These are phyloP conservation scores for Microchirus variegatus DNA, from an alignment of 2,797 vertebrate genomes.

Conservation along the genomic window DNA sequence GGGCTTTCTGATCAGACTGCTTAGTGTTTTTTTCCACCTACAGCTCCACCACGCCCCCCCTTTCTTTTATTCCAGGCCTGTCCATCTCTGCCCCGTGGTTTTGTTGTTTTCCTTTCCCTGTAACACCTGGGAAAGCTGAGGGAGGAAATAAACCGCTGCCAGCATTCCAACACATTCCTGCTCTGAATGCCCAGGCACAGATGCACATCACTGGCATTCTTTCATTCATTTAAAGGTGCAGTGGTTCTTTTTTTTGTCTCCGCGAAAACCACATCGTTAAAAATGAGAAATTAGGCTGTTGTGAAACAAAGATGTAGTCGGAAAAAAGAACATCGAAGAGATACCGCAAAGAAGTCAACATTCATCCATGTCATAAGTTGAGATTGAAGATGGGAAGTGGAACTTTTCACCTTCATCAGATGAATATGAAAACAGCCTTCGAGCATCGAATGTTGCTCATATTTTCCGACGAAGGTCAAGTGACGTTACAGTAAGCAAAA, in stretches of 20 bases:
- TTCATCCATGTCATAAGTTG: not conserved
- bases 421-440: conserved; percentile 1
- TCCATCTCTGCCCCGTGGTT: conserved; percentile 45
- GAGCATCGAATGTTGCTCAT: not conserved
- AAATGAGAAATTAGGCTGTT: too few species aligned
- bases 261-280: conserved; percentile 1
- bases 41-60: conserved; percentile 26
- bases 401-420: conserved; percentile 1
- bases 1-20: conserved; percentile 58
- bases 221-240: conserved; percentile 66
- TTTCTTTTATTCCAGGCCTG: conserved; percentile 30
- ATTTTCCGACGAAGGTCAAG: conserved; percentile 3
- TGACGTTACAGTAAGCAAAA: not conserved
- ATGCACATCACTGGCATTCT: conserved; percentile 69
- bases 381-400: not conserved
- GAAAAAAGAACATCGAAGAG: too few species aligned
- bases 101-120: conserved; percentile 61
- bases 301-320: too few species aligned
- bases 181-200: conserved; percentile 66
- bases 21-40: conserved; percentile 50
- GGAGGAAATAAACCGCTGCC: conserved; percentile 62
- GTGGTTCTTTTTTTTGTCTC: conserved; percentile 53
- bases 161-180: conserved; percentile 74
- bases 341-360: not conserved
- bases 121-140: conserved; percentile 78